Evolutionary conservation across 2,797 vertebrate species (phyloP).

Genomic region (Pseudotriccus pelzelni): DNA sequence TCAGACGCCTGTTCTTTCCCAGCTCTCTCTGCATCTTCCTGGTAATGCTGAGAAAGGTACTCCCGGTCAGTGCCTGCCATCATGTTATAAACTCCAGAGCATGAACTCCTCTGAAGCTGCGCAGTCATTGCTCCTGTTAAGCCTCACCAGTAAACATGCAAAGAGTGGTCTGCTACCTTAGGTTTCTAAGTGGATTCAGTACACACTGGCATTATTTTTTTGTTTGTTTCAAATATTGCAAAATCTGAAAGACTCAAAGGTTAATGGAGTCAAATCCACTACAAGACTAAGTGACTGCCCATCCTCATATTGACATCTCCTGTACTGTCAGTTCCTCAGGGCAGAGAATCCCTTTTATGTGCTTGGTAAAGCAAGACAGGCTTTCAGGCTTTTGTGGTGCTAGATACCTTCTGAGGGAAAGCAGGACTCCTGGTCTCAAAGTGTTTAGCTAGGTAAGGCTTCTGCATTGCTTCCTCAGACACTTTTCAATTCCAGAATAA

Average conservation of each 20-base stretch:
- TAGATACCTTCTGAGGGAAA: neutral
- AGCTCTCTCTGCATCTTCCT: neutral
- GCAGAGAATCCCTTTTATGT: neutral
- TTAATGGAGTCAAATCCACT: neutral
- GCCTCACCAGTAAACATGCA: neutral
- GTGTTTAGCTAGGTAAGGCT: neutral
- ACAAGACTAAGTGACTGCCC: neutral
- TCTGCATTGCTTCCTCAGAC: neutral
- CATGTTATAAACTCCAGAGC: neutral
- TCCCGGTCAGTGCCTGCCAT: neutral
- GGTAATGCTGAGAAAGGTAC: neutral
- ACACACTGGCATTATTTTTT: neutral
- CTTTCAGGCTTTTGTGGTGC: neutral
- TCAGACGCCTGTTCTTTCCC: neutral
- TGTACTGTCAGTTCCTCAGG: neutral
- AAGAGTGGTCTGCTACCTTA: neutral
- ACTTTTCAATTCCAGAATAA: neutral
- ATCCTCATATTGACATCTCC: neutral
- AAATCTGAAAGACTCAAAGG: neutral
- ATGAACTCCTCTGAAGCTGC: neutral
- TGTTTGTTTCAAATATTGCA: neutral
- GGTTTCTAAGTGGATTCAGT: neutral
- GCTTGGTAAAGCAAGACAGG: neutral
- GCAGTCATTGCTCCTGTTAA: neutral
- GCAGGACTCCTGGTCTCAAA: neutral